These are phyloP conservation scores for Enteromius argenteus DNA, from an alignment of 2,797 vertebrate species.

Conservation along the genomic window DNA sequence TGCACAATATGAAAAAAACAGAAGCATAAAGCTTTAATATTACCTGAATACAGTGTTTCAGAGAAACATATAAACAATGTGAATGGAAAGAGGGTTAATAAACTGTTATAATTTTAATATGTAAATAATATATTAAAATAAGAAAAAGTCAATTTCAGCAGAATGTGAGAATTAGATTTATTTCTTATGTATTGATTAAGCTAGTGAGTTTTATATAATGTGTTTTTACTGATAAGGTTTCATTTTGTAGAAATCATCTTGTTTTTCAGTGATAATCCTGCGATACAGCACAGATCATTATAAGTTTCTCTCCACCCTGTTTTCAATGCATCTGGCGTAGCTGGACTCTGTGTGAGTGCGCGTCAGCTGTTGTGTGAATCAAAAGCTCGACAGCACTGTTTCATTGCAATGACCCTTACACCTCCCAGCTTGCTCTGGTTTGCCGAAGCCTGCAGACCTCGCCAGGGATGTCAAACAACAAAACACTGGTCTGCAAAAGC, in stretches of 20 bases:
- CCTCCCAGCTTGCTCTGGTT: conserved; percentile 38
- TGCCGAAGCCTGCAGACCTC: conserved; percentile 22
- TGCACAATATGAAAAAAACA: background rate
- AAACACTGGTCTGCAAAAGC: conserved; percentile 39
- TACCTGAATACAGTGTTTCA: background rate
- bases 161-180: background rate
- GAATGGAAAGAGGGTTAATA: background rate
- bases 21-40: background rate
- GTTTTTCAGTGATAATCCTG: background rate
- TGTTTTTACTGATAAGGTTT: background rate
- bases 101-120: background rate
- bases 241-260: background rate
- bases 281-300: background rate
- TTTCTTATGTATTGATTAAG: background rate
- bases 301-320: conserved; percentile 13
- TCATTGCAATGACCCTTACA: conserved; percentile 45
- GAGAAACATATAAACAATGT: background rate
- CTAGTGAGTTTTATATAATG: background rate
- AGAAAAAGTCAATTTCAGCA: background rate
- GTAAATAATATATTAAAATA: background rate
- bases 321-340: conserved; percentile 32
- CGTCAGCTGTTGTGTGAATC: conserved; percentile 47
- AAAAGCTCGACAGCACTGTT: conserved; percentile 43
- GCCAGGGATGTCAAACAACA: conserved; percentile 46
- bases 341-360: conserved; percentile 24